Base-by-base conservation (phyloP, 37 sponge, comb jelly and placozoan species). In the Hormiphora californensis region DNA sequence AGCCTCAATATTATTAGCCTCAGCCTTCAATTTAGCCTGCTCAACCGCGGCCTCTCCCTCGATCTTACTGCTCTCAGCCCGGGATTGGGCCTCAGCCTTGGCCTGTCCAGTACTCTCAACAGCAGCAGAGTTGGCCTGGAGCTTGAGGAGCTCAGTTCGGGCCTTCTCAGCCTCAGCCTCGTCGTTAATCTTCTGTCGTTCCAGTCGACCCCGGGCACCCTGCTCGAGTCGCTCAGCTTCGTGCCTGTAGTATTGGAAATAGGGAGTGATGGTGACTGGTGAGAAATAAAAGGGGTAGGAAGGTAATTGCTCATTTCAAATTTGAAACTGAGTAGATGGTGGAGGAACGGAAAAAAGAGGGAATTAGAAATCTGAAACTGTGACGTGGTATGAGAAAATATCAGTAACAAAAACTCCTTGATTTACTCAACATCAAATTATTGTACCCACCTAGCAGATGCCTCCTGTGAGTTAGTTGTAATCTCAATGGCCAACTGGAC, bases 81-180 rank as follows among this genome's bases (percentile, higher is more conserved):
- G 87, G 30, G 98, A 97, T 91, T 94, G 95, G 0, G 98, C 98
- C 89, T 97, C 98, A 0, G 98, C 98, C 91, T 97, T 97, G 43
- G 98, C 98, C 59, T 97, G 98, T 15, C 98, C 98, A 62, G 94
- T 97, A 32, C 93, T 93, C 94, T 97, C 98, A 55, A 97, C 98
- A 22, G 98, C 98, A 53, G 98, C 98, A 88, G 93, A 93, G 85
- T 93, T 88, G 5, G 98, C 95, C 85, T 97, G 98, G 35, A 97
- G 89, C 63, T 94, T 92, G 40, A 97, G 87, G 32, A 97, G 92
- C 33, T 94, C 87, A 57, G 91, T 89, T 23, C 98, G 87, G 46
- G 98, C 87, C 54, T 90, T 94, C 91, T 97, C 98, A 39, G 98
- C 98, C 88, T 97, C 98, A 30, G 98, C 94, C 65, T 97, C 98